A percentile compares a stretch with the other conserved stretches of the same genome.
phyloP scores from a whole-genome alignment of 2,113 vertebrate genomes.

The Edolisoma coerulescens region DNA sequence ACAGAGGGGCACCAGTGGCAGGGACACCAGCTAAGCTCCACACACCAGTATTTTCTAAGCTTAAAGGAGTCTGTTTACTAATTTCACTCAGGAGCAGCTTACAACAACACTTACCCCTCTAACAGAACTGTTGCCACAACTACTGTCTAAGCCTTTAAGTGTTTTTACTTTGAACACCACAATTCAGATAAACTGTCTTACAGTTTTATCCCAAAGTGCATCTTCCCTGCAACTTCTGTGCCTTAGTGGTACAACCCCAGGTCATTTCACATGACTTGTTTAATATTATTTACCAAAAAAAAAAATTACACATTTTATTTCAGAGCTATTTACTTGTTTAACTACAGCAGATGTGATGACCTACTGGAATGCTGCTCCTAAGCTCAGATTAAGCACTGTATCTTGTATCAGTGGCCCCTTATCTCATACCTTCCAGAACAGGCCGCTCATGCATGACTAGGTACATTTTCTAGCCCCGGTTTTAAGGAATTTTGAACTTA shows the following conservation, averaged over 20 bases:
- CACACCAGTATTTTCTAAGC: not conserved
- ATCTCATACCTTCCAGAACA: not conserved
- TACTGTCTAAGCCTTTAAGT: not conserved
- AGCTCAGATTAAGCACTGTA: not conserved
- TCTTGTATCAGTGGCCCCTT: not conserved
- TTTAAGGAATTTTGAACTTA: constrained; percentile 23
- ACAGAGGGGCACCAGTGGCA: not conserved
- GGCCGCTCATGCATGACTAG: not conserved
- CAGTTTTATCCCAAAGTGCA: not conserved
- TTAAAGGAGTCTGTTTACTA: not conserved
- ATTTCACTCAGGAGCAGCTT: not conserved
- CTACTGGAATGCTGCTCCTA: not conserved
- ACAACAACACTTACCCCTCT: not conserved
- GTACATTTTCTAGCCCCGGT: not conserved
- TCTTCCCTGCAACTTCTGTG: not conserved
- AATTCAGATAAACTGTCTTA: not conserved
- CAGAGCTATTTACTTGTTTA: not conserved
- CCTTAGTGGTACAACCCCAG: not conserved
- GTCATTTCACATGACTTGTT: not conserved
- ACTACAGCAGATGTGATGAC: not conserved
- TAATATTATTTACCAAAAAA: not conserved
- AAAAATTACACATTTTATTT: not conserved
- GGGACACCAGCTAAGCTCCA: not conserved
- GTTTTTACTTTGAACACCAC: not conserved
- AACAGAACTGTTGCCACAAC: not conserved